Evolutionary conservation across 2,113 vertebrate genomes (phyloP).

Genomic region (Oreotragus oreotragus): DNA sequence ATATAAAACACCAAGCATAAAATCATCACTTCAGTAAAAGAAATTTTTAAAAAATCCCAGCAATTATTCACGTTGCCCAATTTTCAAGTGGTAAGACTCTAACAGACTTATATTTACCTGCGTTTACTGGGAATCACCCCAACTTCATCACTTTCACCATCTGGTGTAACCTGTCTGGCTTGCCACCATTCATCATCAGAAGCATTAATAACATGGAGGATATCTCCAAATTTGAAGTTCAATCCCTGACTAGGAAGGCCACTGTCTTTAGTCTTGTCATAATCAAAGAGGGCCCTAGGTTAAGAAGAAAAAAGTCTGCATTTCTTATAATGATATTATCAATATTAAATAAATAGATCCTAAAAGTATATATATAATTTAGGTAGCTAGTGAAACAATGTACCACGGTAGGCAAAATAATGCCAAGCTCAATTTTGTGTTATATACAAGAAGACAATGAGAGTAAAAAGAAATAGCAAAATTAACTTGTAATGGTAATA

Average conservation of each 20-base stretch:
- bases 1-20: slow-evolving; percentile 1
- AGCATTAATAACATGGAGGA: slow-evolving; percentile 89
- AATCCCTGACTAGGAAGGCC: slow-evolving; percentile 89
- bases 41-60: not conserved
- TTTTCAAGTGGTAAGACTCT: not conserved
- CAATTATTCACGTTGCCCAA: not conserved
- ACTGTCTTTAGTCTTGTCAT: slow-evolving; percentile 88
- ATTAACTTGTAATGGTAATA: not conserved
- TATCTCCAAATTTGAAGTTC: slow-evolving; percentile 87
- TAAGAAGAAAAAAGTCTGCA: slow-evolving; percentile 37
- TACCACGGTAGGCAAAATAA: not conserved
- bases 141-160: slow-evolving; percentile 86
- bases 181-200: slow-evolving; percentile 91
- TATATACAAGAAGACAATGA: not conserved
- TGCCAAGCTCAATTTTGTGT: not conserved
- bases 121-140: slow-evolving; percentile 89
- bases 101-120: slow-evolving; percentile 74
- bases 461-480: not conserved
- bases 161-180: slow-evolving; percentile 84
- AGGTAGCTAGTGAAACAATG: slow-evolving; percentile 12
- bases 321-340: not conserved
- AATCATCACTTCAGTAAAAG: not conserved
- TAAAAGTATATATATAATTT: not conserved
- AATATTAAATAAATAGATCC: slow-evolving; percentile 26
- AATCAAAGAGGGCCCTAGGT: slow-evolving; percentile 87